A percentile compares a stretch with the other conserved stretches of the same genome.
phyloP scores from a whole-genome alignment of 2,888 invertebrate genomes.

The Dasysyrphus tricinctus region DNA sequence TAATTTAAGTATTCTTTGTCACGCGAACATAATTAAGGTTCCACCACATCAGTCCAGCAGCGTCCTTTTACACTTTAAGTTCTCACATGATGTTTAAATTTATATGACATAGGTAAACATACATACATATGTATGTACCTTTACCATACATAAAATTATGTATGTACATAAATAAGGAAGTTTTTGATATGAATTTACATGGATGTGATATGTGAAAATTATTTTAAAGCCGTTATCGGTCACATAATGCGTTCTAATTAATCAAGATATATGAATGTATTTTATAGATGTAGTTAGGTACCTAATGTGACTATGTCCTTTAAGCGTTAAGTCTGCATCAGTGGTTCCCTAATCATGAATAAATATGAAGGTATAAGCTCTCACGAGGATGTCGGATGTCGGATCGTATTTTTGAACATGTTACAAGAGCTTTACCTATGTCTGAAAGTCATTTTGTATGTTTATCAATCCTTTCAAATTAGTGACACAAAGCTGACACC shows the following conservation, averaged over 20 bases:
- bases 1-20: no score
- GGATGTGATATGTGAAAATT: constrained; percentile 45
- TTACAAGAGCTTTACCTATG: background rate
- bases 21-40: constrained; percentile 65
- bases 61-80: constrained; percentile 34
- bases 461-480: no score
- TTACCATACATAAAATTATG: no score
- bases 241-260: constrained; percentile 73
- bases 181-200: background rate
- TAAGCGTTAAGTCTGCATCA: constrained; percentile 39
- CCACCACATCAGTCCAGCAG: constrained; percentile 18
- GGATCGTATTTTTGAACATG: background rate
- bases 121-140: background rate
- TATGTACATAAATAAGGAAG: no score
- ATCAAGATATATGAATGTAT: constrained; percentile 71
- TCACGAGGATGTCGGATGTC: background rate
- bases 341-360: background rate
- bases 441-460: no score
- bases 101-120: no score
- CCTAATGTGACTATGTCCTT: constrained; percentile 69
- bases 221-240: constrained; percentile 72
- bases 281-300: constrained; percentile 65
- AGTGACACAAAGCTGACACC: no score
- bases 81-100: background rate
- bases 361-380: background rate